Base-by-base conservation (phyloP, 2,888 invertebrate genomes). In the Limnephilus lunatus region DNA sequence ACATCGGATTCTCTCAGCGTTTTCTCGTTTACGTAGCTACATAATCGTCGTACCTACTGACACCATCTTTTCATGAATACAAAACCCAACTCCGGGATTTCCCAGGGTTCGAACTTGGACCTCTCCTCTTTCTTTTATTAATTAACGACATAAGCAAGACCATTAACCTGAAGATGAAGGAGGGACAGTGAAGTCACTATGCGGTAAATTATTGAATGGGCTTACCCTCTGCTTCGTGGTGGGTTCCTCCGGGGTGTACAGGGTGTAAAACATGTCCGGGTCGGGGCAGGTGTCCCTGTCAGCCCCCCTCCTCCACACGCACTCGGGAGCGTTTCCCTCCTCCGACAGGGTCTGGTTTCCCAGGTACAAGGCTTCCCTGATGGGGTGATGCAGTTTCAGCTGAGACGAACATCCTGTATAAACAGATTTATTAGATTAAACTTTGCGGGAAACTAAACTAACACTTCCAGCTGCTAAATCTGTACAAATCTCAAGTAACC, bases 231-330 rank as follows among this genome's bases (percentile, higher is more conserved):
- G 95, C 94, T 96, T 96, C 14, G 94, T 95, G 85, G 94, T 95
- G 0, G 96, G 96, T 32, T 96, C 96, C 12, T 96, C 96, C 90
- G 96, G 96, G 0, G 97, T 97, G 94, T 98, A 98, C 7, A 98
- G 95, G 94, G 97, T 97, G 85, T 97, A 95, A 85, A 96, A 96
- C 39, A 98, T 96, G 90, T 97, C 97, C 0, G 97, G 97, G 95
- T 98, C 98, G 0, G 98, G 98, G 94, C 98, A 98, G n/a, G 96
- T 95, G 94, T 97, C 97, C 83, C 96, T 95, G 91, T 97, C 97
- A 94, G 96, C 96, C 25, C 96, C 96, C 25, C 97, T 96, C 89
- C 97, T 95, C 97, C 97, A 98, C 25, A 97, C 95, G 95, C 98
- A 98, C 94, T 98, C 97, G 88, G 97, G 97, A 85, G 97, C 95